Conservation (phyloP, 1,140 invertebrate genomes). For the Aplysia californica region DNA sequence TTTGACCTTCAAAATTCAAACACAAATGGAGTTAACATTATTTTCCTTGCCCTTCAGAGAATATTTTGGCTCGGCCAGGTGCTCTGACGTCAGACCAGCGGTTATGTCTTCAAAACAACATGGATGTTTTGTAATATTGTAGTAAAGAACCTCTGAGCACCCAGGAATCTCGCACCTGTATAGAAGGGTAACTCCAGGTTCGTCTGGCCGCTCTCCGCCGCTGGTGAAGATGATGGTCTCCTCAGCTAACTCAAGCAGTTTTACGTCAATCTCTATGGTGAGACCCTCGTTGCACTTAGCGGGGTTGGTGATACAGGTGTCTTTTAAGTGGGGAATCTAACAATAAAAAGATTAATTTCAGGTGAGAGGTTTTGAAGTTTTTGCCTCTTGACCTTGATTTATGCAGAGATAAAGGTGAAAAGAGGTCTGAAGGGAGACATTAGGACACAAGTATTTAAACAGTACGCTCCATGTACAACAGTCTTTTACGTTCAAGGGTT, state of each 20-base stretch:
- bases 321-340: conserved; percentile 9
- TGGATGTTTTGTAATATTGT: background rate
- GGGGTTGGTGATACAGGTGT: conserved; percentile 29
- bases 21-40: too few species aligned
- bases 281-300: conserved; percentile 37
- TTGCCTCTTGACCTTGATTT: too few species aligned
- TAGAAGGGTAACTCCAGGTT: conserved; percentile 39
- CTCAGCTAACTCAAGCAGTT: conserved; percentile 35
- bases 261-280: conserved; percentile 37
- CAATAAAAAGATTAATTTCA: too few species aligned
- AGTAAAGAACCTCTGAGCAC: background rate
- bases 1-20: too few species aligned
- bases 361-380: too few species aligned
- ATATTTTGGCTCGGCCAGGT: too few species aligned
- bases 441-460: background rate
- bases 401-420: too few species aligned
- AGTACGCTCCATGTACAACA: background rate
- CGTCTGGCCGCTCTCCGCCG: conserved; percentile 34
- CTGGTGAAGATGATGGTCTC: conserved; percentile 42
- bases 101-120: background rate
- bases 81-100: too few species aligned
- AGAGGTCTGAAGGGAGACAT: too few species aligned
- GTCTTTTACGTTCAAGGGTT: background rate
- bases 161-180: conserved; percentile 28
- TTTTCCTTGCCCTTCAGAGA: too few species aligned